A percentile compares a stretch with the other conserved stretches of the same genome.
These are phyloP conservation scores for Drosophila stalkeri DNA, from an alignment of 2,888 invertebrate genomes.

Conservation along the genomic window DNA sequence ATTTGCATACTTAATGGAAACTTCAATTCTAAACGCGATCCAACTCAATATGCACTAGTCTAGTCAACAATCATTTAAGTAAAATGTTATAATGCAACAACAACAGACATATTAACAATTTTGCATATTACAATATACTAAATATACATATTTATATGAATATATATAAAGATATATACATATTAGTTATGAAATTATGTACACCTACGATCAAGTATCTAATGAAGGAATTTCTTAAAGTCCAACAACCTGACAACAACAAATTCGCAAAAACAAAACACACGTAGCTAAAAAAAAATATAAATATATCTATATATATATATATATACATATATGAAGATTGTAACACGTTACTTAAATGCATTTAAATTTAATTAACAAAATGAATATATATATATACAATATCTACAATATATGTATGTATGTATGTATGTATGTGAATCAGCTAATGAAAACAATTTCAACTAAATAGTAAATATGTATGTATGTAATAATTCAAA, in stretches of 20 bases:
- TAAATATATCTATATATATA: not conserved
- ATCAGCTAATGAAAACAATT: slow-evolving; percentile 53
- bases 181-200: slow-evolving; percentile 64
- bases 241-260: slow-evolving; percentile 55
- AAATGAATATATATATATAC: slow-evolving; percentile 45
- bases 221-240: slow-evolving; percentile 59
- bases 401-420: slow-evolving; percentile 39
- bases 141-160: slow-evolving; percentile 41
- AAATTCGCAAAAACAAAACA: slow-evolving; percentile 10
- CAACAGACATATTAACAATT: slow-evolving; percentile 42
- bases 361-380: slow-evolving; percentile 76
- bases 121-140: slow-evolving; percentile 42
- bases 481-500: slow-evolving; percentile 43
- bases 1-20: slow-evolving; percentile 56
- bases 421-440: slow-evolving; percentile 30
- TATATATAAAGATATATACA: slow-evolving; percentile 46
- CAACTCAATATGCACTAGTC: slow-evolving; percentile 69
- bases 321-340: slow-evolving; percentile 13
- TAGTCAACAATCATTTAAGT: slow-evolving; percentile 76
- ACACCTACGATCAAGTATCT: slow-evolving; percentile 46
- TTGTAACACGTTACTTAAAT: slow-evolving; percentile 78
- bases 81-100: slow-evolving; percentile 66
- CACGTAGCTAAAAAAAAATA: slow-evolving; percentile 45
- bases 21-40: slow-evolving; percentile 65
- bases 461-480: slow-evolving; percentile 56